Conservation (phyloP, 2,888 invertebrate genomes). For the Rotaria socialis region DNA sequence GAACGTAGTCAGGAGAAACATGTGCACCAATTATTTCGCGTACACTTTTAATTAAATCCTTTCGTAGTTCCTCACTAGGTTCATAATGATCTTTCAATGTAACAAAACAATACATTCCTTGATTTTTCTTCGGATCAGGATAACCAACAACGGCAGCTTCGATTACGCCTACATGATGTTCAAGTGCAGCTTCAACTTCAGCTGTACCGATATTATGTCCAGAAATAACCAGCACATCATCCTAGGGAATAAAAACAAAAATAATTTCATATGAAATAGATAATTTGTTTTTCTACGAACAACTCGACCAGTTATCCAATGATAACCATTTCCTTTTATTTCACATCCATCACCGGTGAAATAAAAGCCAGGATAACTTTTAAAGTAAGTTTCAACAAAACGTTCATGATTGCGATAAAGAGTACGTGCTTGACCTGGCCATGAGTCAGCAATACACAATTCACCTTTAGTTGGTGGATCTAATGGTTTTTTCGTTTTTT, state of each 20-base stretch:
- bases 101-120: conserved; percentile 41
- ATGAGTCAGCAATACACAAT: conserved; percentile 87
- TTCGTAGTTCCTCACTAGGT: conserved; percentile 4
- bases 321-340: conserved; percentile 80
- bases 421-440: conserved; percentile 97
- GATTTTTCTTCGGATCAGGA: conserved; percentile 44
- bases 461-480: conserved; percentile 55
- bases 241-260: not conserved
- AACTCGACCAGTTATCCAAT: conserved; percentile 81
- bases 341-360: conserved; percentile 83
- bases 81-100: not conserved
- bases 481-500: conserved; percentile 69
- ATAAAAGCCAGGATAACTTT: conserved; percentile 68
- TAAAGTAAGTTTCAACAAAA: conserved; percentile 51
- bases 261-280: not conserved
- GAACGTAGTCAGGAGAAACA: conserved; percentile 60
- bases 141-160: conserved; percentile 47
- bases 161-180: conserved; percentile 37
- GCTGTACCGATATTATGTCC: conserved; percentile 47
- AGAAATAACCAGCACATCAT: conserved; percentile 45
- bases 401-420: conserved; percentile 80
- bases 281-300: not conserved
- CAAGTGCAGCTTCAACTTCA: conserved; percentile 46
- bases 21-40: conserved; percentile 59
- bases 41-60: not conserved